Evolutionary conservation across 1,140 invertebrate species (phyloP), one percentile per base, ranked within the genome.

Genomic region (Cyphomyrmex costatus): DNA sequence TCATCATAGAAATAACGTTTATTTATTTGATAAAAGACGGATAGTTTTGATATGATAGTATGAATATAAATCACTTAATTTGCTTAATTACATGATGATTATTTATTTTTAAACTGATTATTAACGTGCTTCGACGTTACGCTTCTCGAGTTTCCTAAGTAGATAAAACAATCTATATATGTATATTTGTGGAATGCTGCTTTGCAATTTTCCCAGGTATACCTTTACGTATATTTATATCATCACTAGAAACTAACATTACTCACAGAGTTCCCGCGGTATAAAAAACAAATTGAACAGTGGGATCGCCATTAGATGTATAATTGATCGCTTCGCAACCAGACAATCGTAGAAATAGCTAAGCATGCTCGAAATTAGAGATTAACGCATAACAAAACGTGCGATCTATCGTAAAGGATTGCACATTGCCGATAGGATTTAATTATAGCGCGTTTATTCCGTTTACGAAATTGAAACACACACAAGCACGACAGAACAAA

Each of bases 221-320:
- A 58, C 7, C 12, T 16, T 71, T n/a, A 74, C 33, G 10, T 78
- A 71, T 46, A n/a, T n/a, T n/a, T n/a, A 71, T 16, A 71, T 3
- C 33, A 19, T n/a, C 24, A 42, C 4, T 83, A 46, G 30, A 60
- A 83, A 36, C 16, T 80, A 70, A 42, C 24, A 12, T 16, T n/a
- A 68, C 65, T n/a, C n/a, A n/a, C n/a, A n/a, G n/a, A 73, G 12
- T 46, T 83, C 79, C 79, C 79, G 79, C 79, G 79, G 79, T 82
- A 83, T 27, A 61, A 60, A 60, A 33, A 46, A 19, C 24, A 73
- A 73, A 36, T 83, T 83, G 79, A 71, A 82, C 79, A 21, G 79
- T 73, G 79, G 79, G 79, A 82, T 60, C 66, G n/a, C 27, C n/a
- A 12, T 74, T 74, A 49, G 53, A 7, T 61, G 36, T 1, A 74